Base-by-base conservation (phyloP, 92 coral and sea anemone species). In the Epizoanthus fatuus region DNA sequence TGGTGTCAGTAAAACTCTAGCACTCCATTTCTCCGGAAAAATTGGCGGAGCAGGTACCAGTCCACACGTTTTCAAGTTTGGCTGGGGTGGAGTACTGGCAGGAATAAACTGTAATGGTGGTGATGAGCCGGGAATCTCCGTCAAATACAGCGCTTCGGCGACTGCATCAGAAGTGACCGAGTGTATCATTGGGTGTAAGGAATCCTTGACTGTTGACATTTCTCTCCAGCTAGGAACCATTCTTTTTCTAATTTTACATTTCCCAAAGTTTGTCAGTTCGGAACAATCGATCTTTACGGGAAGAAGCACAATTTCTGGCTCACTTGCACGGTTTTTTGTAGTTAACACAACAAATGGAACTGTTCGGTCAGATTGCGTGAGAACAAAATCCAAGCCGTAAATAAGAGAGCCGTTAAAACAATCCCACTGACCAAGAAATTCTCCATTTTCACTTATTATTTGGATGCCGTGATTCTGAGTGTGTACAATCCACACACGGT, bases 161-260 rank as follows among this genome's bases (percentile, higher is more conserved):
- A 58, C 63, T 5, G 15, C 17, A 19, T 58, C 63, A 58, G 19
- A n/a, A 58, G 63, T n/a, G 63, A 58, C 63, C 7, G 63, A 58
- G 19, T 58, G 63, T 2, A 56, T 4, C 62, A 56, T 58, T 25
- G 64, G 20, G 10, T 58, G 9, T 0, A 58, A 2, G n/a, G 64
- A 58, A 58, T n/a, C 29, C 22, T 58, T 58, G n/a, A 8, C 13
- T 58, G 6, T 13, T 58, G 12, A 29, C 9, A 10, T 3, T n/a
- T n/a, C 64, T 58, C 64, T 58, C 64, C 64, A 58, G 20, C 64
- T 58, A 4, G 64, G 64, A 58, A 58, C 64, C 64, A 58, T 58
- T 58, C 64, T 19, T 15, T 58, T 58, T 8, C n/a, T n/a, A 16
- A 58, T 5, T 16, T 58, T 13, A 58, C 64, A 58, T 4, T 10